Percentiles rank a stretch among this genome's conserved stretches.
These are phyloP conservation scores for Dioctria linearis DNA, from an alignment of 2,888 invertebrate genomes.

Conservation along the genomic window DNA sequence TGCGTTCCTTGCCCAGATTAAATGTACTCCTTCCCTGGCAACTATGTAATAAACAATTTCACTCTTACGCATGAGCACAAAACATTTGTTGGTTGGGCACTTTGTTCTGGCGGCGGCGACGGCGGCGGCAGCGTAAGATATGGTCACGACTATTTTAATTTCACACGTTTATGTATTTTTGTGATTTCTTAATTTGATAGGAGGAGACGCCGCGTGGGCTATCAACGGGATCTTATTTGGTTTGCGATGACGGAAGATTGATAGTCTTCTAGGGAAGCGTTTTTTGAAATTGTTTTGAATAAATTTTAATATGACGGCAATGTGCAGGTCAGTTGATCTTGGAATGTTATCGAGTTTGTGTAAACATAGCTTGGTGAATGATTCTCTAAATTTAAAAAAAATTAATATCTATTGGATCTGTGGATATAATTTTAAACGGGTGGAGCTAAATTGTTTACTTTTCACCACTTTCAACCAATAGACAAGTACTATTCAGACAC, in stretches of 20 bases:
- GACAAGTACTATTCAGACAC: no score
- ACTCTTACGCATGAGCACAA: background rate
- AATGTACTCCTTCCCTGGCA: slow-evolving; percentile 16
- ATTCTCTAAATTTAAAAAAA: no score
- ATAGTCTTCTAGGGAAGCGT: background rate
- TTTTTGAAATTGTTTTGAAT: background rate
- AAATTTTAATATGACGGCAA: no score
- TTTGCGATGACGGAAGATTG: slow-evolving; percentile 28
- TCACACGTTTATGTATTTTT: slow-evolving; percentile 43
- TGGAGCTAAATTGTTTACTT: no score
- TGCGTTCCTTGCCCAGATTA: slow-evolving; percentile 18
- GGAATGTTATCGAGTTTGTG: no score
- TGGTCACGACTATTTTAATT: slow-evolving; percentile 34
- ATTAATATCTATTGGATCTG: no score
- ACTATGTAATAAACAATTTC: slow-evolving; percentile 9
- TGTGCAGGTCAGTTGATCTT: no score
- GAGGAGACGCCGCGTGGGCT: background rate
- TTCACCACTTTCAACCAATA: no score
- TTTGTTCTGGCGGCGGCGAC: slow-evolving; percentile 13
- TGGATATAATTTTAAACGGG: no score
- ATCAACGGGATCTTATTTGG: slow-evolving; percentile 32
- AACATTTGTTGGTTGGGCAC: background rate
- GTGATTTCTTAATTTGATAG: slow-evolving; percentile 37
- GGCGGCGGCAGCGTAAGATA: no score
- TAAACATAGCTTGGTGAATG: no score